These are phyloP conservation scores for Acrobasis consociella DNA, from an alignment of 2,888 invertebrate genomes.

Conservation along the genomic window DNA sequence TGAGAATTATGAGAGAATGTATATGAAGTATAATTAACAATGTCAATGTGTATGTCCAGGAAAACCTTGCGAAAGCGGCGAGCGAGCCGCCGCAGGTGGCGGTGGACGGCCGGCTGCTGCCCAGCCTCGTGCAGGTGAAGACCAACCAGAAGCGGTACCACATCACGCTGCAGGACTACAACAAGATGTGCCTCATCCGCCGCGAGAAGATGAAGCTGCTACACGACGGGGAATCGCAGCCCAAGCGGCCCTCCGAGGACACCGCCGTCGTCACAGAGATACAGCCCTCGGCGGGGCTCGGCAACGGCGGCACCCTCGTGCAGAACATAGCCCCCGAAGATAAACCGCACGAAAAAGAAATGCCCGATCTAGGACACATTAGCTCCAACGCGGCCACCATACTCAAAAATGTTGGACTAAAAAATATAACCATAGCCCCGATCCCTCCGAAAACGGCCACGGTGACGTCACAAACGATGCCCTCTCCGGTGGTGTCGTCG, in stretches of 20 bases:
- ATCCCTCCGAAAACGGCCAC: constrained; percentile 70
- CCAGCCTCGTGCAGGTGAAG: constrained; percentile 88
- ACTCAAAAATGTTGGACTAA: constrained; percentile 74
- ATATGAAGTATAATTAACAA: background rate
- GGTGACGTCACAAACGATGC: constrained; percentile 58
- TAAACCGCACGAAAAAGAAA: constrained; percentile 51
- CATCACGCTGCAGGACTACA: constrained; percentile 90
- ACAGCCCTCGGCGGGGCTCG: constrained; percentile 63
- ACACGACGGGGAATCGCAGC: constrained; percentile 72
- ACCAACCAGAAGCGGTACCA: constrained; percentile 91
- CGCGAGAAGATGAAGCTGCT: constrained; percentile 85
- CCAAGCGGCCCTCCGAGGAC: constrained; percentile 45
- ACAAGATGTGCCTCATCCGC: constrained; percentile 89
- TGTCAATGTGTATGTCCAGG: constrained; percentile 45
- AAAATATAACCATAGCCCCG: constrained; percentile 77
- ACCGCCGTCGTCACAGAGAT: constrained; percentile 65
- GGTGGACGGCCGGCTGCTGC: constrained; percentile 82
- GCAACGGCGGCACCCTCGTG: constrained; percentile 66
- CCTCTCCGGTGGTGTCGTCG: constrained; percentile 49
- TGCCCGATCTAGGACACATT: constrained; percentile 50
- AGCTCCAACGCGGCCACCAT: constrained; percentile 68
- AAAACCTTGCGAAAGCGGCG: constrained; percentile 65
- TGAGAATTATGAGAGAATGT: too few species aligned
- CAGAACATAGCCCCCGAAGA: constrained; percentile 54
- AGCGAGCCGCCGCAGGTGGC: constrained; percentile 81